These are phyloP conservation scores for Tricholauxania praeusta DNA, from an alignment of 2,888 invertebrate species.

Conservation along the genomic window DNA sequence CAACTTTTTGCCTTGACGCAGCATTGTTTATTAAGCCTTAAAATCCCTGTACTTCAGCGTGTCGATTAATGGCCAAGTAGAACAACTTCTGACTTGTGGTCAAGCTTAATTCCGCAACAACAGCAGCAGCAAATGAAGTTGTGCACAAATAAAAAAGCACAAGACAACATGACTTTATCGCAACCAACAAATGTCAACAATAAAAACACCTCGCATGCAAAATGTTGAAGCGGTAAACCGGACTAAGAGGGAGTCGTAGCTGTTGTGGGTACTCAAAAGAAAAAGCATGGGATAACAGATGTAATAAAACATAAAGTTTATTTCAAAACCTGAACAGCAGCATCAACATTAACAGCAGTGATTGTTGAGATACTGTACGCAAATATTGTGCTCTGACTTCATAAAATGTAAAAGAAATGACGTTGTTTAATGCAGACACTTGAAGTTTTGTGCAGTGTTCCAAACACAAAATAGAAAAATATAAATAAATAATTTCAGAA, in stretches of 20 bases:
- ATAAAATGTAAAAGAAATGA: no score
- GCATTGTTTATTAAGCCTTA: not conserved
- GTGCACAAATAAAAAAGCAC: no score
- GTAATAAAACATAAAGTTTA: conserved; percentile 14
- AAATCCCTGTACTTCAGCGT: not conserved
- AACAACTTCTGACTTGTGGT: conserved; percentile 14
- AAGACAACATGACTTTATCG: not conserved
- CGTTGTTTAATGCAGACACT: no score
- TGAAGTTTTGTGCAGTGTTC: no score
- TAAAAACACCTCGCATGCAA: conserved; percentile 29
- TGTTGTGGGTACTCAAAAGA: not conserved
- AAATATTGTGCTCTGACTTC: no score
- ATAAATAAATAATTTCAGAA: no score
- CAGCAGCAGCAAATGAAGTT: not conserved
- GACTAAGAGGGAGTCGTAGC: not conserved
- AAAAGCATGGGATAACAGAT: no score
- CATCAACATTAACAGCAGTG: not conserved
- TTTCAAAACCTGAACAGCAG: conserved; percentile 1
- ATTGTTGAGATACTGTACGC: no score
- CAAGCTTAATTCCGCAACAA: conserved; percentile 4
- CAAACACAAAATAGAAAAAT: no score
- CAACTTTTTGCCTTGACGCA: conserved; percentile 4
- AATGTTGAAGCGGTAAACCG: not conserved
- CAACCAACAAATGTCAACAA: conserved; percentile 30
- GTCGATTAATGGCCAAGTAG: conserved; percentile 17